Conservation (phyloP, 1,140 invertebrate genomes). For the Teleogryllus occipitalis region DNA sequence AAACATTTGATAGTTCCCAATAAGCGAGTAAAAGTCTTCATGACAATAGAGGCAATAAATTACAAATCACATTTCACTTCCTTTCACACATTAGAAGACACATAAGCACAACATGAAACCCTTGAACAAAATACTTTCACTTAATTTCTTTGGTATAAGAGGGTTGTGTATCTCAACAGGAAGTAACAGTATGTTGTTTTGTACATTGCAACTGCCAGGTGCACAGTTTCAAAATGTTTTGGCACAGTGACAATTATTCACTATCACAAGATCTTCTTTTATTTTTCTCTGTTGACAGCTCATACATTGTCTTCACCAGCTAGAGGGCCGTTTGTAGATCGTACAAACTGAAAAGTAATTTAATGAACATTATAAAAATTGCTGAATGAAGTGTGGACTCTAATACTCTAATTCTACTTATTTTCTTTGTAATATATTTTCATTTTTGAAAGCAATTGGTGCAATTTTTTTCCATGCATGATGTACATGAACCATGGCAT, state of each 20-base stretch:
- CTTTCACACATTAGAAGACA: too few relatives aligned
- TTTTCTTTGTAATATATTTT: not conserved
- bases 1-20: too few relatives aligned
- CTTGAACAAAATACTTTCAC: too few relatives aligned
- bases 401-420: not conserved
- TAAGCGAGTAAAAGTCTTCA: too few relatives aligned
- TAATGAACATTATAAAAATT: not conserved
- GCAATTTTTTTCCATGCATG: not conserved
- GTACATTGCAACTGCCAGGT: not conserved
- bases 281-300: conserved; percentile 13
- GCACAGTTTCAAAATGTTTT: not conserved
- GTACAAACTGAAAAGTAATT: conserved; percentile 8
- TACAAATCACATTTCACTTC: too few relatives aligned
- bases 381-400: not conserved
- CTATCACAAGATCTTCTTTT: conserved; percentile 11
- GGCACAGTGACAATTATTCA: conserved; percentile 9
- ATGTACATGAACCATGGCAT: not conserved
- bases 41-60: too few relatives aligned
- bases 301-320: not conserved
- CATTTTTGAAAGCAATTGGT: not conserved
- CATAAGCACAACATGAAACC: too few relatives aligned
- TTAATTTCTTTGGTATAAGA: too few relatives aligned
- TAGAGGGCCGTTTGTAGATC: conserved; percentile 12
- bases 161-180: too few relatives aligned
- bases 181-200: not conserved